Conservation (phyloP, 2,888 invertebrate genomes). For the Oligia latruncula region DNA sequence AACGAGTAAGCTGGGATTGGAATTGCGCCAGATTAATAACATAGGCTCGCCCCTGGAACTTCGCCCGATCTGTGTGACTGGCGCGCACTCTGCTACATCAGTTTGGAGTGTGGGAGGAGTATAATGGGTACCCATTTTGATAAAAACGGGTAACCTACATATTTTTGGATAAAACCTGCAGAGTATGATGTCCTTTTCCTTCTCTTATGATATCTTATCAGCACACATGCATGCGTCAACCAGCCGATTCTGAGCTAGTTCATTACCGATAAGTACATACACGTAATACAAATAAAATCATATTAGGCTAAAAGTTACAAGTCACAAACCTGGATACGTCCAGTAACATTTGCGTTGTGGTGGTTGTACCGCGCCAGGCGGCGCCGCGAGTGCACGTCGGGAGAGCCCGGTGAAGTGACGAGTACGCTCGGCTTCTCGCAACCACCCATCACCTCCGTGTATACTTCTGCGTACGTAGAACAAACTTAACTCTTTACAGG, state of each 20-base stretch:
- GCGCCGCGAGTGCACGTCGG: slow-evolving; percentile 93
- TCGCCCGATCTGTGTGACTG: slow-evolving; percentile 41
- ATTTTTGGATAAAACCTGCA: neutral
- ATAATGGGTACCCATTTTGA: slow-evolving; percentile 7
- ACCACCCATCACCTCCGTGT: slow-evolving; percentile 90
- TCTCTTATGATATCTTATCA: neutral
- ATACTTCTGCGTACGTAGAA: slow-evolving; percentile 90
- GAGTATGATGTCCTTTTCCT: neutral
- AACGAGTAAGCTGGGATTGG: slow-evolving; percentile 50
- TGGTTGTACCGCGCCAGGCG: slow-evolving; percentile 87
- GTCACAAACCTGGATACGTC: slow-evolving; percentile 93
- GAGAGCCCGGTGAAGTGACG: slow-evolving; percentile 98
- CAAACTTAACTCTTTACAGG: slow-evolving; percentile 39
- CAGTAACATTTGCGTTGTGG: slow-evolving; percentile 93
- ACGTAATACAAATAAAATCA: neutral
- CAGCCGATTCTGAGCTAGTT: neutral
- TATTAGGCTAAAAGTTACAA: neutral
- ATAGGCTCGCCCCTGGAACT: slow-evolving; percentile 49
- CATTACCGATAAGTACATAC: neutral
- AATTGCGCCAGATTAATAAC: slow-evolving; percentile 61
- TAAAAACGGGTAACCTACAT: slow-evolving; percentile 1
- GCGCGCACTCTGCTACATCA: slow-evolving; percentile 10
- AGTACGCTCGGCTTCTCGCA: slow-evolving; percentile 97
- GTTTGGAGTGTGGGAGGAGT: slow-evolving; percentile 19
- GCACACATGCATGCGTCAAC: neutral